Conservation (phyloP, 2,113 vertebrate genomes). For the Silurus asotus region DNA sequence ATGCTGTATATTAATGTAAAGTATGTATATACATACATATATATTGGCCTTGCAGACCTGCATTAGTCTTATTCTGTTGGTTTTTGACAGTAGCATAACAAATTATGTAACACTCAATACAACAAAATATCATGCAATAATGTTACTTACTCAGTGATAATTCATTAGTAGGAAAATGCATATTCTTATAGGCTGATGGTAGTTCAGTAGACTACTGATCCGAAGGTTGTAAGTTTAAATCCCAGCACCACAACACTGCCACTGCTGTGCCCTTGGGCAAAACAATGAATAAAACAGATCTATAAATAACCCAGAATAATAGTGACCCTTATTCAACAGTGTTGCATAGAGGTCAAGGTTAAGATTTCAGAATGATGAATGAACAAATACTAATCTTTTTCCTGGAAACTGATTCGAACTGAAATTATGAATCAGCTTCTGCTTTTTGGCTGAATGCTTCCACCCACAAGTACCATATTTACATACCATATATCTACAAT, state of each 20-base stretch:
- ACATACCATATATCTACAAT: background rate
- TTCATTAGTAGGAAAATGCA: background rate
- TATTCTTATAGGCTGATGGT: background rate
- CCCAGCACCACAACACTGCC: too few relatives aligned
- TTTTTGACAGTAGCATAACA: background rate
- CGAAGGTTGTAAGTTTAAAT: too few relatives aligned
- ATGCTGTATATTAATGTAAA: background rate
- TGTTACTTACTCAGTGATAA: background rate
- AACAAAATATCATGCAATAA: background rate
- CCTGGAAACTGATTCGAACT: background rate
- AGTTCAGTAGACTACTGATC: too few relatives aligned
- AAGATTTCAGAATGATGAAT: background rate
- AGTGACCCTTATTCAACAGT: background rate
- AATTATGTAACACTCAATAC: background rate
- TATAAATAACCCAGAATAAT: background rate
- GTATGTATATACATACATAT: background rate
- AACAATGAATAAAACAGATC: too few relatives aligned
- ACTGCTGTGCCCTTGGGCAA: too few relatives aligned
- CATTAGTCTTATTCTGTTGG: background rate
- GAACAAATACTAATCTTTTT: background rate
- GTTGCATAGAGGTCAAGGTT: background rate
- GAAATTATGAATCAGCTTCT: background rate
- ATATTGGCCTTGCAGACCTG: background rate
- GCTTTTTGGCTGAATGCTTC: background rate
- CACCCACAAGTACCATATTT: background rate